These are phyloP conservation scores for Orchesella flavescens DNA, from an alignment of 2,888 invertebrate species.

Conservation along the genomic window DNA sequence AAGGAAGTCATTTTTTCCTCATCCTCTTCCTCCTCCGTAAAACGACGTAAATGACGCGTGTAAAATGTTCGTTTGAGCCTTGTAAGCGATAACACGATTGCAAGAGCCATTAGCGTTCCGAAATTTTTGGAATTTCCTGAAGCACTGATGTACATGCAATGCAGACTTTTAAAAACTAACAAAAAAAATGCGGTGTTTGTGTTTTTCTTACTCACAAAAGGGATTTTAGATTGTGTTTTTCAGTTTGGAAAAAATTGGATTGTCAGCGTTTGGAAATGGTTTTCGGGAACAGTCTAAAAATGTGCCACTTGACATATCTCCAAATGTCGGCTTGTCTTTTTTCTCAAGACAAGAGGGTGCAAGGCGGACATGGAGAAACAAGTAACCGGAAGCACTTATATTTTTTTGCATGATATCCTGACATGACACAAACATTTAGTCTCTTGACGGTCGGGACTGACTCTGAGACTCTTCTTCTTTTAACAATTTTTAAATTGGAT, in stretches of 20 bases:
- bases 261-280: slow-evolving; percentile 25
- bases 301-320: slow-evolving; percentile 13
- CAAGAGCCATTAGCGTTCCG: too few relatives aligned
- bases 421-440: slow-evolving; percentile 14
- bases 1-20: too few relatives aligned
- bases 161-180: too few relatives aligned
- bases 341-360: slow-evolving; percentile 1
- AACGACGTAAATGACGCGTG: slow-evolving; percentile 23
- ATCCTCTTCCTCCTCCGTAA: background rate
- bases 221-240: background rate
- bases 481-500: slow-evolving; percentile 30
- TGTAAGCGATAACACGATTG: background rate
- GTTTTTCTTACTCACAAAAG: background rate
- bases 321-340: slow-evolving; percentile 1
- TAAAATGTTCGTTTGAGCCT: background rate
- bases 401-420: slow-evolving; percentile 1
- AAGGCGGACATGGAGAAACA: background rate
- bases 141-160: too few relatives aligned
- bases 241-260: slow-evolving; percentile 28
- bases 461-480: background rate
- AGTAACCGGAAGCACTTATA: slow-evolving; percentile 26
- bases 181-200: background rate
- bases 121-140: too few relatives aligned
- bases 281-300: background rate
- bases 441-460: background rate